Evolutionary conservation across 2,113 vertebrate species (phyloP).

Genomic region (Stictonetta naevosa): DNA sequence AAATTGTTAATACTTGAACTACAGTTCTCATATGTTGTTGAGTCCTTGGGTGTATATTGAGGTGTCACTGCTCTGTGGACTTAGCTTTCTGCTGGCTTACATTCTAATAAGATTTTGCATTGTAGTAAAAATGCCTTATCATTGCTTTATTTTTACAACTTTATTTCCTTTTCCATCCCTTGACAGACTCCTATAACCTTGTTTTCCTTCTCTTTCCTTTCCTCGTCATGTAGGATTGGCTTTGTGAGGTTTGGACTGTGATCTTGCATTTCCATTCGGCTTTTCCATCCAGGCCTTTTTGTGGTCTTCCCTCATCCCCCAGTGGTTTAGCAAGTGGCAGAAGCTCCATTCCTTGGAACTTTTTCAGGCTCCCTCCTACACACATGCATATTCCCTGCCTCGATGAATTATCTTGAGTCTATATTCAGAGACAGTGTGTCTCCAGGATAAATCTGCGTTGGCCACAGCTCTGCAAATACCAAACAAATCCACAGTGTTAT

Average conservation of each 20-base stretch:
- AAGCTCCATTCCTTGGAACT: background rate
- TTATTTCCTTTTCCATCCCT: background rate
- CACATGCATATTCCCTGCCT: background rate
- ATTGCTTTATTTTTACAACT: background rate
- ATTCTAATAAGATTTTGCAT: background rate
- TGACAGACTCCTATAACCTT: background rate
- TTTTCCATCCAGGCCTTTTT: background rate
- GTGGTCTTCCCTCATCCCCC: background rate
- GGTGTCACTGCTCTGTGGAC: background rate
- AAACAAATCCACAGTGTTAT: background rate
- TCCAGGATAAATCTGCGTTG: slow-evolving; percentile 24
- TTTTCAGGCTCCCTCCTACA: slow-evolving; percentile 5
- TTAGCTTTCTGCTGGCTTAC: background rate
- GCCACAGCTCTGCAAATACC: slow-evolving; percentile 7
- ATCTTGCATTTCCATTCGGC: background rate
- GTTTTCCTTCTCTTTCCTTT: background rate
- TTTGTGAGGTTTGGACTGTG: background rate
- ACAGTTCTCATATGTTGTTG: background rate
- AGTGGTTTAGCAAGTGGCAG: background rate
- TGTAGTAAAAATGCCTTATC: background rate
- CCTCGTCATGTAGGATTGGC: background rate
- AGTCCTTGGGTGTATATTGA: background rate
- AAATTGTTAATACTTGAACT: background rate
- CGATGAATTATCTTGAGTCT: background rate
- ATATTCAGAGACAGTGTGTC: background rate